Conservation (phyloP, 2,888 invertebrate genomes). For the Pristionchus exspectatus region DNA sequence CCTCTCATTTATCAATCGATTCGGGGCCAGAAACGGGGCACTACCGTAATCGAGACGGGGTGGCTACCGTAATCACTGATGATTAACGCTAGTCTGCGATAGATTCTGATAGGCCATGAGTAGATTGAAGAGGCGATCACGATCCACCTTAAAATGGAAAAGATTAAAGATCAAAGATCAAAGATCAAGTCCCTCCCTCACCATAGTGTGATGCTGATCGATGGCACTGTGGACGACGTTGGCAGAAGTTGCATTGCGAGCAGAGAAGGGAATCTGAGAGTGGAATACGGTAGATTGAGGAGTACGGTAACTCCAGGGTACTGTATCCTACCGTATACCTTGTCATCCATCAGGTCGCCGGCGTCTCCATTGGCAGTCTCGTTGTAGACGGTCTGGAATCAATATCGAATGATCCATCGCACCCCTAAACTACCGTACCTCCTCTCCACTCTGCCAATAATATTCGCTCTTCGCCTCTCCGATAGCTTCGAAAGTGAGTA, state of each 20-base stretch:
- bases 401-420: not conserved
- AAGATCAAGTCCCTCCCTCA: not conserved
- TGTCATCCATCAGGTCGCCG: not conserved
- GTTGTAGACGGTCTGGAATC: not conserved
- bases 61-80: slow-evolving; percentile 11
- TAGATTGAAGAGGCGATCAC: slow-evolving; percentile 17
- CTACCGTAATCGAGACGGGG: not conserved
- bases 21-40: not conserved
- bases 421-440: not conserved
- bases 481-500: slow-evolving; percentile 21
- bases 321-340: not conserved
- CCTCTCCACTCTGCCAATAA: not conserved
- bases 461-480: slow-evolving; percentile 38
- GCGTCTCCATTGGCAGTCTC: not conserved
- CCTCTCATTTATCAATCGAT: slow-evolving; percentile 46
- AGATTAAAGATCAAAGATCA: not conserved
- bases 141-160: not conserved
- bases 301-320: not conserved
- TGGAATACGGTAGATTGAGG: not conserved
- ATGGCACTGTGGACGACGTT: slow-evolving; percentile 10
- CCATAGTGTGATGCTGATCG: not conserved
- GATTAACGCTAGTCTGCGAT: not conserved
- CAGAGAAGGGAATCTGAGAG: slow-evolving; percentile 14
- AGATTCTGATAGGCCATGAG: slow-evolving; percentile 36
- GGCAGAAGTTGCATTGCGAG: slow-evolving; percentile 24